Evolutionary conservation across 2,888 invertebrate genomes (phyloP).

Genomic region (Epistrophella euchroma): DNA sequence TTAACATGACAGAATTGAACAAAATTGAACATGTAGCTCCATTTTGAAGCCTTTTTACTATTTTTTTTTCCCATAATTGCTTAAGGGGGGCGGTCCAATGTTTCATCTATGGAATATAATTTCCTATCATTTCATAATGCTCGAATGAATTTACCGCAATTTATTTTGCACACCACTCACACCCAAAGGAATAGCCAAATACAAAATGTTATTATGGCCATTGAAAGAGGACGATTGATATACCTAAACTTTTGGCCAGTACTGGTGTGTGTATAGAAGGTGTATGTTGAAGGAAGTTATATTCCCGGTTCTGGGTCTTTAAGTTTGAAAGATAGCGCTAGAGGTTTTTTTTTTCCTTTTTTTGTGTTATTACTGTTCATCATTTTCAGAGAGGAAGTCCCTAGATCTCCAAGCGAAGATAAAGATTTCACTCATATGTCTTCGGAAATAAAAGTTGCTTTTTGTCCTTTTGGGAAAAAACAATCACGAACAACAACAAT

Average conservation of each 20-base stretch:
- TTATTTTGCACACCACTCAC: constrained; percentile 61
- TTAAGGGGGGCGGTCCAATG: constrained; percentile 30
- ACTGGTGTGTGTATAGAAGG: not conserved
- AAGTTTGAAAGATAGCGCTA: constrained; percentile 23
- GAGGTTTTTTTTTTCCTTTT: constrained; percentile 22
- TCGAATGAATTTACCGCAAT: constrained; percentile 71
- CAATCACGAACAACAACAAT: constrained; percentile 33
- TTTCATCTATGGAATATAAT: constrained; percentile 62
- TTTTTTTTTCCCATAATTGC: not conserved
- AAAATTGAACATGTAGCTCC: too few species aligned
- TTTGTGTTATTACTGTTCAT: constrained; percentile 40
- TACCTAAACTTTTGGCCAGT: not conserved
- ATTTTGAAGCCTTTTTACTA: not conserved
- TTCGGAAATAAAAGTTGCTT: constrained; percentile 57
- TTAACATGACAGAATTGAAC: too few species aligned
- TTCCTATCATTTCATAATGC: constrained; percentile 74
- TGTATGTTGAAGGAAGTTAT: constrained; percentile 9
- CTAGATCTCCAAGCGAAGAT: constrained; percentile 50
- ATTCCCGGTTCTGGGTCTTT: constrained; percentile 29
- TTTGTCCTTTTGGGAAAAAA: constrained; percentile 51
- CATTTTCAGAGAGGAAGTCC: constrained; percentile 35
- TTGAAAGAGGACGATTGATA: not conserved
- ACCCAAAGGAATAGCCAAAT: constrained; percentile 4
- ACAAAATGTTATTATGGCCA: constrained; percentile 16
- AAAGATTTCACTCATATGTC: constrained; percentile 55